Base-by-base conservation (phyloP, 2,113 vertebrate genomes). In the Opisthocomus hoazin region DNA sequence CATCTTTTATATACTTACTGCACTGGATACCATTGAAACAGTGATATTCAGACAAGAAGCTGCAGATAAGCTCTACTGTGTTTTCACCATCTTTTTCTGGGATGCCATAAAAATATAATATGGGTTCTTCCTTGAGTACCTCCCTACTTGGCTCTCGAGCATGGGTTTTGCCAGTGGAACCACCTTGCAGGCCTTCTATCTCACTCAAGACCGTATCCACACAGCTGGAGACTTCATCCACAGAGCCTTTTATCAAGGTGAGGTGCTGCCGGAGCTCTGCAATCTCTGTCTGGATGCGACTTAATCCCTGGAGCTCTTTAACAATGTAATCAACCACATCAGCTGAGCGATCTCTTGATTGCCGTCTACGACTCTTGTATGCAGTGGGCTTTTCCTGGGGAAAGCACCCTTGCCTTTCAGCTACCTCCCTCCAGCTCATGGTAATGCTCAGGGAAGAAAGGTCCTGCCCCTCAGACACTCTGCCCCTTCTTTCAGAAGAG, bases 211-310 rank as follows among this genome's bases (percentile, higher is more conserved):
- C 99, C 0, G 99, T 99, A 85, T 99, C 99, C 48, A 99, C 99
- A 21, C 99, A 99, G 74, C 98, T 99, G 50, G 99, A 99, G 17
- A 99, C 99, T 96, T 99, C 99, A 84, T 99, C 99, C 77, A 99
- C 99, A 16, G 99, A 99, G 30, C 99, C 99, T 58, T 97, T 98
- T 65, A 99, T 99, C 89, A 99, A 98, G n/a, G 97, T 98, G 93
- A 99, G 97, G 90, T 99, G 99, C 94, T 99, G 98, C 68, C 98
- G 98, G 83, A 99, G 98, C 93, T 99, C 99, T 10, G 99, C 99
- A 85, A 99, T 99, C 98, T 99, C 99, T 8, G 98, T 98, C 96
- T 99, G 99, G 93, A 99, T 99, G 88, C 98, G 98, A 94, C 99
- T 99, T 93, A 99, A 99, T n/a, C 99, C 99, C 84, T 98, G 98